These are phyloP conservation scores for Esox masquinongy DNA, from an alignment of 2,797 vertebrate genomes.

Conservation along the genomic window DNA sequence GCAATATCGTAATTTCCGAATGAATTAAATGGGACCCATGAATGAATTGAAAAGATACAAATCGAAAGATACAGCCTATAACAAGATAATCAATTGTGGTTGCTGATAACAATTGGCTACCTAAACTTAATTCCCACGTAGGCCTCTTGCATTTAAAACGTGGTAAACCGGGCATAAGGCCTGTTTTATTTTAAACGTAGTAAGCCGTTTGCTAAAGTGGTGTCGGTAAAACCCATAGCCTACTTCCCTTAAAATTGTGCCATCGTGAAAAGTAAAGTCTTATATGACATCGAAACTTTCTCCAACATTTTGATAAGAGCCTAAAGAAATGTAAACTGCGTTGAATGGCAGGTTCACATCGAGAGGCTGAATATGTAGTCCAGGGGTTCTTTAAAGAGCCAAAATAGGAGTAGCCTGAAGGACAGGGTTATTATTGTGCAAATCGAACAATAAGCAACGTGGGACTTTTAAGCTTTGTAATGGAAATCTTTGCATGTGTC, in stretches of 20 bases:
- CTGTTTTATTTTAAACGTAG: background rate
- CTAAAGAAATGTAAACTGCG: background rate
- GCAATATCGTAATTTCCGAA: background rate
- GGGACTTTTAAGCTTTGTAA: too few species aligned
- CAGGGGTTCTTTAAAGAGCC: background rate
- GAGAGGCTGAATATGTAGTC: background rate
- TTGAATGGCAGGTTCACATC: background rate
- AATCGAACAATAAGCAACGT: too few species aligned
- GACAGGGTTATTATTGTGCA: too few species aligned
- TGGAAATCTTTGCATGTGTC: too few species aligned
- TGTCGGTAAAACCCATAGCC: background rate
- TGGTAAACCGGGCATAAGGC: background rate
- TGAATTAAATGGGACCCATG: background rate
- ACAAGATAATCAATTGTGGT: background rate
- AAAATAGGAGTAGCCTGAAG: background rate
- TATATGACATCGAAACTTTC: background rate
- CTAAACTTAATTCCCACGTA: background rate
- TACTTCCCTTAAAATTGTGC: background rate
- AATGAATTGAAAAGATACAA: background rate
- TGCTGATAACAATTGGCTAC: background rate
- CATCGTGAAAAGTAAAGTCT: background rate
- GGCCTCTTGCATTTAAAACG: background rate
- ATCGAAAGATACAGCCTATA: background rate
- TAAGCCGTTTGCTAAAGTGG: background rate
- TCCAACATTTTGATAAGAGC: background rate